Conservation (phyloP, 2,888 invertebrate genomes). For the Prosapia bicincta region DNA sequence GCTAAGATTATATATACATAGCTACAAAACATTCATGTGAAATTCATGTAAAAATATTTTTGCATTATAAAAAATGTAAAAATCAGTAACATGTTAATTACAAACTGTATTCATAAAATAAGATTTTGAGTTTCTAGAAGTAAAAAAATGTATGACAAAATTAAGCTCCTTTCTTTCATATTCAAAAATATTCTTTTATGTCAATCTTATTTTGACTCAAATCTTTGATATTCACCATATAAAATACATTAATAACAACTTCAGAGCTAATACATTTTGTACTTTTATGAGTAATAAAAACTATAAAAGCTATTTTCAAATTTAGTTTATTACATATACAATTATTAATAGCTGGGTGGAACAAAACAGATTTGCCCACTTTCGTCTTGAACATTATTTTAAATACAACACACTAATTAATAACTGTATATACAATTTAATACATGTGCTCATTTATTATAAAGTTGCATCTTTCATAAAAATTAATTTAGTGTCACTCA, state of each 20-base stretch:
- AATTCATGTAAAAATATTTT: not conserved
- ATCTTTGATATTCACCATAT: not conserved
- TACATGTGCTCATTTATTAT: not conserved
- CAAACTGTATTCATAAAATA: not conserved
- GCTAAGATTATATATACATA: not conserved
- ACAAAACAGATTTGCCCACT: not conserved
- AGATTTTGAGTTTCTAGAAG: not conserved
- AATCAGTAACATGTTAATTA: not conserved
- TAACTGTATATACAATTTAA: not conserved
- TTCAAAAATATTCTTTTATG: not conserved
- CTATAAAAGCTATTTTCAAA: not conserved
- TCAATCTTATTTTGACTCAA: not conserved
- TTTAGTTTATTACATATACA: not conserved
- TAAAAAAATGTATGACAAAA: too few relatives aligned
- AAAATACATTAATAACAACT: not conserved
- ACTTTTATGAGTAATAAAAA: not conserved
- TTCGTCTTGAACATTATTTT: not conserved
- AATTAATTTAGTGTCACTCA: too few relatives aligned
- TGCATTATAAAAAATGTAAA: not conserved
- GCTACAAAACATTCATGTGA: not conserved
- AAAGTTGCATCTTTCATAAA: too few relatives aligned
- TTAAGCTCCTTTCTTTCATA: not conserved
- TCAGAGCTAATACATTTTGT: not conserved
- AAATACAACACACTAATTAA: not conserved
- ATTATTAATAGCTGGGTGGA: not conserved